Conservation (phyloP, 2,797 vertebrate genomes). For the Macrochelys suwanniensis region DNA sequence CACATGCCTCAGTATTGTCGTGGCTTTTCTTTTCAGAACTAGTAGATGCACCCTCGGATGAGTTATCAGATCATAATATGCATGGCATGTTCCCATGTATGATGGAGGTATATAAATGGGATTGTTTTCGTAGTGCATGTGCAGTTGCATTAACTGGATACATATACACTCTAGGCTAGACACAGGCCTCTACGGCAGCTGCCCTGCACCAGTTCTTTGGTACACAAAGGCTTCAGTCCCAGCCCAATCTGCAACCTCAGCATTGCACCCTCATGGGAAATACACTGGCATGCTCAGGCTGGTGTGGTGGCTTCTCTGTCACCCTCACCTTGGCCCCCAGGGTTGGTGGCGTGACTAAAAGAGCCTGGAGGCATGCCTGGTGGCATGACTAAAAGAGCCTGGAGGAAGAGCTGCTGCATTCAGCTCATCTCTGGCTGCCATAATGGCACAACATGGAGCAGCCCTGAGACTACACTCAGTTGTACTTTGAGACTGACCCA, state of each 20-base stretch:
- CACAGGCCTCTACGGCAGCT: neutral
- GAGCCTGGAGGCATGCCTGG: neutral
- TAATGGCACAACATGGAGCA: neutral
- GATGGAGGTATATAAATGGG: neutral
- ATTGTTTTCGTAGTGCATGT: neutral
- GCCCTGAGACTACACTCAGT: neutral
- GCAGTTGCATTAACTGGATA: neutral
- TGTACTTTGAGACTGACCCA: neutral
- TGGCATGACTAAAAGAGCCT: neutral
- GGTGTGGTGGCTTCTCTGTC: neutral
- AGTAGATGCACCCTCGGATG: neutral
- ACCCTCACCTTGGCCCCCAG: neutral
- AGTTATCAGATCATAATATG: neutral
- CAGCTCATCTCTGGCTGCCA: neutral
- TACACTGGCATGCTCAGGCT: neutral
- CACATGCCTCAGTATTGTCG: neutral
- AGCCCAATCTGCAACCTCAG: neutral
- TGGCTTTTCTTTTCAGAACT: neutral
- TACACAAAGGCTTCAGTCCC: neutral
- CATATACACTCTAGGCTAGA: neutral
- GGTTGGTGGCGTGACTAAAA: neutral
- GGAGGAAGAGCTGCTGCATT: neutral
- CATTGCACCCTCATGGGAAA: neutral
- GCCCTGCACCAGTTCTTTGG: neutral
- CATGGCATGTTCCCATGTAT: neutral